These are phyloP conservation scores for Vanessa cardui DNA, from an alignment of 2,888 invertebrate genomes.

Conservation along the genomic window DNA sequence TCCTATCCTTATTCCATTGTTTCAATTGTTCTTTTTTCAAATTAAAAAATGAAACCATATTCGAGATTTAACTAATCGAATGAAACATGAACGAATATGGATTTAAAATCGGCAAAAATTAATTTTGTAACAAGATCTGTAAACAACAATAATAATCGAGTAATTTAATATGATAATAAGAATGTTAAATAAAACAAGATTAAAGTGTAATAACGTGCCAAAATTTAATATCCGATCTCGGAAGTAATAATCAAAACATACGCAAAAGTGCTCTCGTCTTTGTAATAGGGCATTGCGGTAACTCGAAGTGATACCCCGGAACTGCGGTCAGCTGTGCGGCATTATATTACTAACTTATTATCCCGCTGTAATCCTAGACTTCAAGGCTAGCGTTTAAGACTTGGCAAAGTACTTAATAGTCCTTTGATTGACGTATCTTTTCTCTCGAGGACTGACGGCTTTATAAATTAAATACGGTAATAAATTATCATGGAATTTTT, in stretches of 20 bases:
- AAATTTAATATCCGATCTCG: background rate
- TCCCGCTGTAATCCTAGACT: constrained; percentile 6
- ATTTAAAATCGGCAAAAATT: too few relatives aligned
- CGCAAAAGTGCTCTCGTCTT: background rate
- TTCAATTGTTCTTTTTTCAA: too few relatives aligned
- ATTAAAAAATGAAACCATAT: too few relatives aligned
- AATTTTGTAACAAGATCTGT: background rate
- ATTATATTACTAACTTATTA: constrained; percentile 8
- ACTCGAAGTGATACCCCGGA: background rate
- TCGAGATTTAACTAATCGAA: too few relatives aligned
- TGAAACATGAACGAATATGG: too few relatives aligned
- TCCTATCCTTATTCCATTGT: too few relatives aligned
- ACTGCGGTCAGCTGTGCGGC: constrained; percentile 7
- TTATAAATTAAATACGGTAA: too few relatives aligned
- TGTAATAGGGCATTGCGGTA: constrained; percentile 8
- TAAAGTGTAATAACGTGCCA: background rate
- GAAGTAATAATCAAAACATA: constrained; percentile 9
- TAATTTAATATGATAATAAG: background rate
- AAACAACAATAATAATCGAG: background rate
- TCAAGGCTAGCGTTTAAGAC: background rate
- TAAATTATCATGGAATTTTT: too few relatives aligned
- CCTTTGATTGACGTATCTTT: background rate
- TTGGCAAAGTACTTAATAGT: background rate
- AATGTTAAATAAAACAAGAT: background rate
- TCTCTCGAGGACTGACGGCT: too few relatives aligned